Conservation (phyloP, 2,888 invertebrate genomes). For the Dascillus cervinus region DNA sequence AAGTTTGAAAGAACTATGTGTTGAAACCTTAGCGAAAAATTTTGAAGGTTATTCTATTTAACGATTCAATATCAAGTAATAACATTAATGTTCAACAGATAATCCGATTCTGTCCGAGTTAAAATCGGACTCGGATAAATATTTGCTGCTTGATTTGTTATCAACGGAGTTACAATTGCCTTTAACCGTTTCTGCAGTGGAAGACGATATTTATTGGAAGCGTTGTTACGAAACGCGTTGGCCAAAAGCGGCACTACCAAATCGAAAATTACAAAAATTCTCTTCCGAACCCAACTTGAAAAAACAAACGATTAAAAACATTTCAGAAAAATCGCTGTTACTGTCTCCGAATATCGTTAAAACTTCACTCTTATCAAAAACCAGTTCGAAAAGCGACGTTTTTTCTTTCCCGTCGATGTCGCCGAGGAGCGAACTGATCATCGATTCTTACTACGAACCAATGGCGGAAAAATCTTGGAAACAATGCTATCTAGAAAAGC, state of each 20-base stretch:
- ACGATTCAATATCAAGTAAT: conserved; percentile 1
- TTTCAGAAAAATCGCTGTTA: neutral
- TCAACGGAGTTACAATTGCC: conserved; percentile 28
- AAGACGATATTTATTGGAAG: conserved; percentile 34
- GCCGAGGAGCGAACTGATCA: neutral
- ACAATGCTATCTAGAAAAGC: conserved; percentile 32
- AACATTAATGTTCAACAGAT: conserved; percentile 15
- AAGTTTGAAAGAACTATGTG: conserved; percentile 25
- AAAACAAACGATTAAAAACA: neutral
- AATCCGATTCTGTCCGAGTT: conserved; percentile 29
- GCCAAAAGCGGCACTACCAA: conserved; percentile 24
- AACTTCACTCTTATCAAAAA: neutral
- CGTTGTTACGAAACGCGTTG: conserved; percentile 30
- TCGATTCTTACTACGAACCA: neutral
- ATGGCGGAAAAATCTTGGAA: conserved; percentile 28
- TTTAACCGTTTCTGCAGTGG: conserved; percentile 29
- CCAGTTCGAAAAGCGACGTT: conserved; percentile 2
- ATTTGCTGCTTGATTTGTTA: conserved; percentile 28
- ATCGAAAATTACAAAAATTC: no score
- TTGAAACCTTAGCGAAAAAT: conserved; percentile 26
- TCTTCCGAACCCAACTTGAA: neutral
- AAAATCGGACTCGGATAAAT: conserved; percentile 24
- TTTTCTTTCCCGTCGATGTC: neutral
- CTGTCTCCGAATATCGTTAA: conserved; percentile 1
- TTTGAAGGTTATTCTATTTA: conserved; percentile 23